Conservation (phyloP, 2,888 invertebrate genomes). For the Chesias legatella region DNA sequence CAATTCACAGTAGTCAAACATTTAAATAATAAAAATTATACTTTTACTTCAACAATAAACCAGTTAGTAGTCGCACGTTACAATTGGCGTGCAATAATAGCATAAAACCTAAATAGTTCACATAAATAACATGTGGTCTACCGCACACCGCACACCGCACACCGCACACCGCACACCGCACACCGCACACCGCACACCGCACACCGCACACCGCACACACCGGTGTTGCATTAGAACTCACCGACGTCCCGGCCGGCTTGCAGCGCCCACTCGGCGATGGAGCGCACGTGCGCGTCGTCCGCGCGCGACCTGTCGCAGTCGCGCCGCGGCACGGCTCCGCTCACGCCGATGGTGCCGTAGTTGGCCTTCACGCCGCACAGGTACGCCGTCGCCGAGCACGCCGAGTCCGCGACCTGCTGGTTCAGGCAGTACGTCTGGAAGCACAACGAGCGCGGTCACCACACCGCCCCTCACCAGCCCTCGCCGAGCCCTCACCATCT, state of each 20-base stretch:
- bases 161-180: no score
- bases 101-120: no score
- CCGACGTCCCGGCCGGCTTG: slow-evolving; percentile 50
- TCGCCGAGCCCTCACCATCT: neutral
- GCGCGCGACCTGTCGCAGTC: slow-evolving; percentile 81
- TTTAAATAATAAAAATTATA: no score
- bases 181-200: no score
- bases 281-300: slow-evolving; percentile 75
- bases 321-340: slow-evolving; percentile 78
- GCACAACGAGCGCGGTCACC: neutral
- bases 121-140: no score
- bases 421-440: slow-evolving; percentile 78
- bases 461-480: neutral
- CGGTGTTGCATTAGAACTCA: slow-evolving; percentile 15
- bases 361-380: slow-evolving; percentile 84
- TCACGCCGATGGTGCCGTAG: slow-evolving; percentile 82
- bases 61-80: no score
- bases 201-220: no score
- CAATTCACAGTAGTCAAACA: no score
- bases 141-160: no score
- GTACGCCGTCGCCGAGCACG: slow-evolving; percentile 85
- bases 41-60: no score
- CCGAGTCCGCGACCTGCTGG: slow-evolving; percentile 84
- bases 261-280: slow-evolving; percentile 84
- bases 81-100: no score